Base-by-base conservation (phyloP, 2,113 vertebrate genomes). In the Otus sunia region DNA sequence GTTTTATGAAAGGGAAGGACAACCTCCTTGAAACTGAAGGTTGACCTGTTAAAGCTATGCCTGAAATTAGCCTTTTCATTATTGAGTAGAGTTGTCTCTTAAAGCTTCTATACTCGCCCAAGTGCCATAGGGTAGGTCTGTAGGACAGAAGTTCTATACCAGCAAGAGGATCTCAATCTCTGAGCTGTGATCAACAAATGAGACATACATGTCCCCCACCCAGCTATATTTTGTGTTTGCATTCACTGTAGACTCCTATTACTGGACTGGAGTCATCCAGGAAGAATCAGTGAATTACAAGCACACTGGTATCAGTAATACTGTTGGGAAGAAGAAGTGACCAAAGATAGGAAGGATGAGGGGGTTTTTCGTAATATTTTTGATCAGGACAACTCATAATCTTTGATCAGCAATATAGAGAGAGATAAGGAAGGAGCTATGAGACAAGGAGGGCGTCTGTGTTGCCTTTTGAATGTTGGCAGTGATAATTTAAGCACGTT, bases 161-260 rank as follows among this genome's bases (percentile, higher is more conserved):
- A 93, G 63, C 50, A 93, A 96, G 71, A 94, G 84, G n/a, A 96
- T 60, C 81, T 66, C 72, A 75, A 43, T 56, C 52, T 95, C 82
- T 86, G 81, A 92, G 58, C 60, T 63, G 81, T 83, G 84, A 68
- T 84, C 84, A 95, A 76, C 69, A 97, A 97, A 92, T 50, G 23
- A 67, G 17, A 67, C 13, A 53, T 13, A 43, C 2, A 49, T 19
- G 7, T 30, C 49, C 3, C 3, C 3, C 23, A 50, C 29, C 8
- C 18, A 59, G 36, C 26, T 36, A 12, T 50, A 32, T 47, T 75
- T 80, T 72, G 1, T n/a, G 8, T 78, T 36, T 92, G 29, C 62
- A 67, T 89, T 92, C 21, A 34, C 37, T 79, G 37, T 71, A 81
- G 47, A 49, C 71, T 96, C 63, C 67, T 69, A 17, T 78, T 66